Percentiles rank a stretch among this genome's conserved stretches.
phyloP scores from a whole-genome alignment of 2,797 vertebrate genomes.

The Salmo trutta region DNA sequence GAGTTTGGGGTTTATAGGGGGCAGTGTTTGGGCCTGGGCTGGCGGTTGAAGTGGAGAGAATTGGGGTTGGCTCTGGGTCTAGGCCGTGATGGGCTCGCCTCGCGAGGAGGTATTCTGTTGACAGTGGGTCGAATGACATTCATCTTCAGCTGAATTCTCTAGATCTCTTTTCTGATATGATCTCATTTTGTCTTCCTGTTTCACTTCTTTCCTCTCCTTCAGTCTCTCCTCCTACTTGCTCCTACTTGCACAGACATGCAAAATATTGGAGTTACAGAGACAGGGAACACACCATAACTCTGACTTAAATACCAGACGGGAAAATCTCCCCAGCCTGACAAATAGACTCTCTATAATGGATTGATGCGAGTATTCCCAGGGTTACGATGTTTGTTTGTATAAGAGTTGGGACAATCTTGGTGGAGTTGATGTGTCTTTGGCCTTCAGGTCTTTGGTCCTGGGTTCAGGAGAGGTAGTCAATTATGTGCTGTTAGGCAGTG shows the following conservation, averaged over 20 bases:
- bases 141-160: constrained; percentile 71
- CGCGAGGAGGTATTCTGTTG: constrained; percentile 60
- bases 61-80: too few relatives aligned
- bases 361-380: neutral
- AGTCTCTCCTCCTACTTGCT: constrained; percentile 38
- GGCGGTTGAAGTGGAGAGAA: too few relatives aligned
- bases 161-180: constrained; percentile 25
- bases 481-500: neutral
- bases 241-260: neutral
- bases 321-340: neutral
- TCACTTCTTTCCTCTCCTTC: constrained; percentile 33
- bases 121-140: constrained; percentile 74
- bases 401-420: constrained; percentile 6
- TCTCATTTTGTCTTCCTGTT: constrained; percentile 21
- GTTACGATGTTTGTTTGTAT: constrained; percentile 6
- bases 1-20: too few relatives aligned
- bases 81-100: too few relatives aligned
- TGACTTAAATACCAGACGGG: neutral
- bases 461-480: constrained; percentile 6
- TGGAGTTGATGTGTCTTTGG: neutral
- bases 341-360: neutral
- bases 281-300: constrained; percentile 28
- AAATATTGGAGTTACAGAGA: neutral
- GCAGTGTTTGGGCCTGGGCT: too few relatives aligned
- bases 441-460: constrained; percentile 17